Evolutionary conservation across 2,888 invertebrate genomes (phyloP).

Genomic region (Tenthredo distinguenda): DNA sequence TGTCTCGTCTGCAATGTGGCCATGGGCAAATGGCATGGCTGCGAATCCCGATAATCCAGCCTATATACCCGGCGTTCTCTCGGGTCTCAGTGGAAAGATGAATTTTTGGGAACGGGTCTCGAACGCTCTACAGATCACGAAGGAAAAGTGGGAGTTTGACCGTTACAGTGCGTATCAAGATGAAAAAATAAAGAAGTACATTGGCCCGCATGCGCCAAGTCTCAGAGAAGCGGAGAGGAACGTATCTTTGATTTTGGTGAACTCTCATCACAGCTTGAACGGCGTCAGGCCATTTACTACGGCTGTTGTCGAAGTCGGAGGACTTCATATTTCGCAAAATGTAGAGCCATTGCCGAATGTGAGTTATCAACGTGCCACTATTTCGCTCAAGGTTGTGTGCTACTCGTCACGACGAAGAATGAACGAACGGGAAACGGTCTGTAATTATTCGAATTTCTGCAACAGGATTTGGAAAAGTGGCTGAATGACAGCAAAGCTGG

Average conservation of each 20-base stretch:
- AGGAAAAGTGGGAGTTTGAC: slow-evolving; percentile 44
- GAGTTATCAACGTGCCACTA: slow-evolving; percentile 61
- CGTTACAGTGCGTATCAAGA: slow-evolving; percentile 59
- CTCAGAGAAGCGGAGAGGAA: slow-evolving; percentile 76
- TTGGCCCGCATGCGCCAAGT: slow-evolving; percentile 70
- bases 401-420: no score
- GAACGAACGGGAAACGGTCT: no score
- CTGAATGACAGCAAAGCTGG: slow-evolving; percentile 54
- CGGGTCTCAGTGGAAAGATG: slow-evolving; percentile 30
- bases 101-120: slow-evolving; percentile 63
- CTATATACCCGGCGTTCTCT: slow-evolving; percentile 58
- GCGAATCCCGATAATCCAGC: slow-evolving; percentile 63
- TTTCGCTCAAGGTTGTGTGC: neutral
- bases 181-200: slow-evolving; percentile 61
- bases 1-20: slow-evolving; percentile 54
- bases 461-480: slow-evolving; percentile 66
- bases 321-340: slow-evolving; percentile 77
- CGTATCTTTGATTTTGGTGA: slow-evolving; percentile 79
- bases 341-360: slow-evolving; percentile 58
- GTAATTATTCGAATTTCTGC: neutral
- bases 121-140: slow-evolving; percentile 57
- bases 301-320: slow-evolving; percentile 80
- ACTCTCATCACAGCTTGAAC: slow-evolving; percentile 79
- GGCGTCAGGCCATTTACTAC: slow-evolving; percentile 79
- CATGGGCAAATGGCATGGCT: slow-evolving; percentile 59